A percentile compares a stretch with the other conserved stretches of the same genome.
These are phyloP conservation scores for Cardiocondyla obscurior DNA, from an alignment of 1,140 invertebrate genomes.

Conservation along the genomic window DNA sequence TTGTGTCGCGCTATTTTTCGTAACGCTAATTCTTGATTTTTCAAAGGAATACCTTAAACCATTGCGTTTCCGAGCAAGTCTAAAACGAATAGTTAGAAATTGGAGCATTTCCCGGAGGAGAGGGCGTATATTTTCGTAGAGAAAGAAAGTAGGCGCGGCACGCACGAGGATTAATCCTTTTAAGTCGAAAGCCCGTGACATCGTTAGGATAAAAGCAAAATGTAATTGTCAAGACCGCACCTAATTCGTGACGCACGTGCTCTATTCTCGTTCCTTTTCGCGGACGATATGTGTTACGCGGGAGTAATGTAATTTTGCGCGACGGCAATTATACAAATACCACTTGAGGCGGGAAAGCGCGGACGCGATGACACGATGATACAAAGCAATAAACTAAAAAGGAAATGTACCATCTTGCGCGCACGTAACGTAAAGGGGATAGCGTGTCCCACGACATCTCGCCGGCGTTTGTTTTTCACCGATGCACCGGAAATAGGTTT, in stretches of 20 bases:
- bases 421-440: constrained; percentile 13
- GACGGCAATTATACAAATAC: not conserved
- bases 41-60: not conserved
- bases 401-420: constrained; percentile 8
- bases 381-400: not conserved
- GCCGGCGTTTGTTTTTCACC: constrained; percentile 37
- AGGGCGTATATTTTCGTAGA: not conserved
- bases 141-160: constrained; percentile 15
- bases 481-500: constrained; percentile 46
- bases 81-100: not conserved
- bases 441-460: not conserved
- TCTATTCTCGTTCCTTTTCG: constrained; percentile 16
- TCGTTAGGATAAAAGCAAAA: constrained; percentile 35
- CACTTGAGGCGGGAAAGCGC: not conserved
- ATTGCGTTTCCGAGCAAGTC: not conserved
- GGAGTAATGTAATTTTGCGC: not conserved
- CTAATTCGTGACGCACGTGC: constrained; percentile 42
- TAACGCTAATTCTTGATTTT: not conserved
- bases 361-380: no score
- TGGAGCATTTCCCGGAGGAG: not conserved
- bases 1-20: not conserved
- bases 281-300: not conserved
- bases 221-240: constrained; percentile 49
- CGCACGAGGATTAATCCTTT: constrained; percentile 9
- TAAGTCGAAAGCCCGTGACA: constrained; percentile 24